phyloP scores from a whole-genome alignment of 2,888 invertebrate genomes.

The Coecobrya sp. region DNA sequence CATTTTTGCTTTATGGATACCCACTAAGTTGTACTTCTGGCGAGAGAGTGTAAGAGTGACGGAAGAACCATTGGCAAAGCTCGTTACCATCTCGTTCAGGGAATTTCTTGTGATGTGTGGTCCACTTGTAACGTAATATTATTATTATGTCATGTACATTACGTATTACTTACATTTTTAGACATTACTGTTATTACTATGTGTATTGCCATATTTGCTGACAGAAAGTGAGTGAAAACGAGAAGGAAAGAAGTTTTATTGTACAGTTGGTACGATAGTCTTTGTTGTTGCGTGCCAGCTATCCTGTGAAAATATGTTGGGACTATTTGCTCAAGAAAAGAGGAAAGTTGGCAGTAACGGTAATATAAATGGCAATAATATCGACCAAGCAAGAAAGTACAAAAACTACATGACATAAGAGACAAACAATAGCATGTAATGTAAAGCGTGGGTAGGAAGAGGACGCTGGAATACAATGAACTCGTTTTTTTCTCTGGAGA shows the following conservation, averaged over 20 bases:
- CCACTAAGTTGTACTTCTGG: background rate
- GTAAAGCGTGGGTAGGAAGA: background rate
- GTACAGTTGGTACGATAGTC: no score
- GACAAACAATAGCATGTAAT: background rate
- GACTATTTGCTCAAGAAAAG: constrained; percentile 12
- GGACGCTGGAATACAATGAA: constrained; percentile 19
- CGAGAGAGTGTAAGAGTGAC: background rate
- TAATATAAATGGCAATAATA: constrained; percentile 34
- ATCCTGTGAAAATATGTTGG: background rate
- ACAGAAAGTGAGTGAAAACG: constrained; percentile 11
- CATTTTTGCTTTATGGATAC: background rate
- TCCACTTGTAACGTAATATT: constrained; percentile 55
- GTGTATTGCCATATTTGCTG: background rate
- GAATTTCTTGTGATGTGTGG: constrained; percentile 38
- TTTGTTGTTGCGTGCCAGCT: background rate
- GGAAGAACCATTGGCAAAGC: background rate
- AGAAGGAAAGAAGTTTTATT: background rate
- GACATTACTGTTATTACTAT: background rate
- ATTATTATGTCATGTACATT: constrained; percentile 34
- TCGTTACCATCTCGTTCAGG: constrained; percentile 3
- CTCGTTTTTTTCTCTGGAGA: constrained; percentile 26
- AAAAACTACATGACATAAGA: background rate
- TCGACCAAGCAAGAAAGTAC: constrained; percentile 56
- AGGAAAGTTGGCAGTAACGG: constrained; percentile 33
- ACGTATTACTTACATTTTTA: constrained; percentile 36